phyloP scores from a whole-genome alignment of 1,140 invertebrate genomes.

The Dendroctonus valens region DNA sequence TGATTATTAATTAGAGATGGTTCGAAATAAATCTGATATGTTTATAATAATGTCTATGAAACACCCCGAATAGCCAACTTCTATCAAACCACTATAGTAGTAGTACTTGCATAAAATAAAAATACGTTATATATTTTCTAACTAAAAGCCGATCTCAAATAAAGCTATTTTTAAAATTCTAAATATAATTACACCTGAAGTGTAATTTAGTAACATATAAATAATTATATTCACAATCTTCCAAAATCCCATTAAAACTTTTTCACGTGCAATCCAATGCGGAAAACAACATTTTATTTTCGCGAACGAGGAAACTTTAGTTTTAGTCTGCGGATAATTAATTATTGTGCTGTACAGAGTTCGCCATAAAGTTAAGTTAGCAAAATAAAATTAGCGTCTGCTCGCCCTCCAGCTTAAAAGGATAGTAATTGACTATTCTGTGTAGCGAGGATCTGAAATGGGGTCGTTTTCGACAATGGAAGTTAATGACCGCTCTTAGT shows the following conservation, averaged over 20 bases:
- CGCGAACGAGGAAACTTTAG: slow-evolving; percentile 28
- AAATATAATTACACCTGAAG: background rate
- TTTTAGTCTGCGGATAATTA: slow-evolving; percentile 33
- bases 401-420: slow-evolving; percentile 32
- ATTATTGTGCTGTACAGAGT: slow-evolving; percentile 32
- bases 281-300: slow-evolving; percentile 31
- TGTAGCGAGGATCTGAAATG: slow-evolving; percentile 29
- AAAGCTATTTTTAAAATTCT: too few relatives aligned
- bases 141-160: too few relatives aligned
- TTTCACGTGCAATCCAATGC: slow-evolving; percentile 27
- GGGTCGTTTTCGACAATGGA: slow-evolving; percentile 32
- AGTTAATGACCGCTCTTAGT: slow-evolving; percentile 32
- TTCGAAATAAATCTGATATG: too few relatives aligned
- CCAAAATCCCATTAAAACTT: slow-evolving; percentile 23
- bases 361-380: slow-evolving; percentile 34
- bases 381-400: slow-evolving; percentile 33
- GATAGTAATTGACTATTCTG: slow-evolving; percentile 33
- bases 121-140: too few relatives aligned
- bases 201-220: slow-evolving; percentile 11
- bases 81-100: too few relatives aligned
- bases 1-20: too few relatives aligned
- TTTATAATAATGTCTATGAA: too few relatives aligned
- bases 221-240: slow-evolving; percentile 23
- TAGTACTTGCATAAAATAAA: too few relatives aligned
- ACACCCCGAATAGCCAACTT: too few relatives aligned